phyloP scores from a whole-genome alignment of 2,888 invertebrate genomes.

The Acronicta alni region DNA sequence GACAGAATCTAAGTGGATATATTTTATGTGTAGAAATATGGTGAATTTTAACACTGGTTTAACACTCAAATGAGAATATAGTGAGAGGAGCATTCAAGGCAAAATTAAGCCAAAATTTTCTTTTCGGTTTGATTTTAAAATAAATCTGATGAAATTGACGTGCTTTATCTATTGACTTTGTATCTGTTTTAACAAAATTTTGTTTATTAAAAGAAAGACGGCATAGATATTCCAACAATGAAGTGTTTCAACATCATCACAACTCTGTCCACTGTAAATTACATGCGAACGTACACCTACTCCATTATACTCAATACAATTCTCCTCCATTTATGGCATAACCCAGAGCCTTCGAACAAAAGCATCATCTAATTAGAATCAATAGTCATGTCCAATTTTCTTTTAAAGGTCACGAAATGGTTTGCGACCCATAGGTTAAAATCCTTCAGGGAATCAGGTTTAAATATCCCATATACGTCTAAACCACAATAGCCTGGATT shows the following conservation, averaged over 20 bases:
- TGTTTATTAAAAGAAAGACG: conserved; percentile 22
- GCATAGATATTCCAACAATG: conserved; percentile 29
- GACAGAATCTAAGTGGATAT: conserved; percentile 49
- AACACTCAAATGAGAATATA: conserved; percentile 11
- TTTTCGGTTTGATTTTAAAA: background rate
- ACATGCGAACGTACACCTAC: conserved; percentile 33
- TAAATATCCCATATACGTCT: conserved; percentile 77
- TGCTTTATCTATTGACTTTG: too few relatives aligned
- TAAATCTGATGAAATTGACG: too few relatives aligned
- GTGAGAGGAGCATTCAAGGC: conserved; percentile 31
- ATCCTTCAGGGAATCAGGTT: conserved; percentile 63
- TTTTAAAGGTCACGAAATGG: conserved; percentile 68
- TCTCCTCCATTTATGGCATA: conserved; percentile 37
- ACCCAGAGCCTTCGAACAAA: conserved; percentile 52
- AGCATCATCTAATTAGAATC: conserved; percentile 68
- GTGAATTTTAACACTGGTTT: conserved; percentile 44
- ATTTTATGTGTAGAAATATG: conserved; percentile 47
- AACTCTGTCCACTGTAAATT: conserved; percentile 23
- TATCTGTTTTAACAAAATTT: conserved; percentile 12
- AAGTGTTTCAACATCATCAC: conserved; percentile 40
- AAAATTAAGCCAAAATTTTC: background rate
- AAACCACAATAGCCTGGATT: conserved; percentile 74
- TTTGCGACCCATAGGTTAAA: conserved; percentile 68
- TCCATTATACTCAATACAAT: conserved; percentile 33
- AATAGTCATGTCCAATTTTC: conserved; percentile 73